Conservation (phyloP, 1,140 invertebrate species). For the Augochlora pura region DNA sequence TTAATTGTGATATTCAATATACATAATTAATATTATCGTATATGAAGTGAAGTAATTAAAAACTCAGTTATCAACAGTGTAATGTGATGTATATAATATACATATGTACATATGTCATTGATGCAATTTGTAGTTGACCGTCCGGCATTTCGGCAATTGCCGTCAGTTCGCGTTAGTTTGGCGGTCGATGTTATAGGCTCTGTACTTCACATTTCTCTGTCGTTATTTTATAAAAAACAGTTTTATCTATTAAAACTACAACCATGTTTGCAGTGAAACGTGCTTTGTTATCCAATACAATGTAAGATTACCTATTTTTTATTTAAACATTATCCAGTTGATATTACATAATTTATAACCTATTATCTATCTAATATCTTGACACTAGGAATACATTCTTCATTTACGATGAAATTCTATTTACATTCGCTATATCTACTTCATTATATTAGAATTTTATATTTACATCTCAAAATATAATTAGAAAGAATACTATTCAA, state of each 20-base stretch:
- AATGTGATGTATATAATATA: slow-evolving; percentile 2
- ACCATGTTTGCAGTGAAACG: slow-evolving; percentile 67
- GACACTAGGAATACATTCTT: slow-evolving; percentile 1
- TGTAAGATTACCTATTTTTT: slow-evolving; percentile 59
- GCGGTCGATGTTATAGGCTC: not conserved
- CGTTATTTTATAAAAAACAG: not conserved
- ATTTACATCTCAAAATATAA: not conserved
- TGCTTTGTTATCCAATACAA: slow-evolving; percentile 48
- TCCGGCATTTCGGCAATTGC: not conserved
- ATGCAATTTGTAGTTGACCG: not conserved
- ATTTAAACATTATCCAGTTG: slow-evolving; percentile 17
- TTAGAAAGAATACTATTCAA: not conserved
- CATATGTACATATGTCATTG: not conserved
- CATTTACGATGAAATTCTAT: not conserved
- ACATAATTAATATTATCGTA: too few species aligned
- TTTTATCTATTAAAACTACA: not conserved
- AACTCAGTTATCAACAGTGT: not conserved
- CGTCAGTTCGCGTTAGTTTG: too few species aligned
- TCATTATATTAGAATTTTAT: not conserved
- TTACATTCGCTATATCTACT: not conserved
- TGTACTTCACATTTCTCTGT: not conserved
- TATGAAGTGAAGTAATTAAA: too few species aligned
- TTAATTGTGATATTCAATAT: not conserved
- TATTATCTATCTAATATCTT: slow-evolving; percentile 12
- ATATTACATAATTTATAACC: slow-evolving; percentile 72